A percentile compares a stretch with the other conserved stretches of the same genome.
Conservation (phyloP, 2,797 vertebrate species). For the Chelonia mydas region DNA sequence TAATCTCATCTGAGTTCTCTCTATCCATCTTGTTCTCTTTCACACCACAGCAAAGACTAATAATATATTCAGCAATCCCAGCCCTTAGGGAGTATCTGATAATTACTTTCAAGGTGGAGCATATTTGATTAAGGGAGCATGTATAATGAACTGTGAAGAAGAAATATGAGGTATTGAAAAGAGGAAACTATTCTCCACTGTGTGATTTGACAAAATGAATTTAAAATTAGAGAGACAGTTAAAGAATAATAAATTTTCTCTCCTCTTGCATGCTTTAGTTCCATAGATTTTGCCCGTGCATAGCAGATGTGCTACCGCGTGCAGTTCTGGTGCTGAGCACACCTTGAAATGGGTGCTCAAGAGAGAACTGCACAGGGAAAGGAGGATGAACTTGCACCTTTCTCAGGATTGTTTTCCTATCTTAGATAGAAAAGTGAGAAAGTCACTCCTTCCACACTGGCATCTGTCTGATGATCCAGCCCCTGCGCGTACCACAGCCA, state of each 20-base stretch:
- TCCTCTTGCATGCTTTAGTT: neutral
- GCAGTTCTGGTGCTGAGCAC: neutral
- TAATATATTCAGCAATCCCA: slow-evolving; percentile 70
- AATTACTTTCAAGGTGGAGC: slow-evolving; percentile 80
- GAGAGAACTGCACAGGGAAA: neutral
- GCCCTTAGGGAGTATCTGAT: slow-evolving; percentile 74
- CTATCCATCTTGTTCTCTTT: slow-evolving; percentile 29
- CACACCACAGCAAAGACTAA: neutral
- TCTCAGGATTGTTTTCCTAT: neutral
- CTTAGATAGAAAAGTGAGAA: neutral
- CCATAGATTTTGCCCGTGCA: slow-evolving; percentile 32
- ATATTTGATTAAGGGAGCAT: slow-evolving; percentile 77
- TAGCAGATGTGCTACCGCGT: neutral
- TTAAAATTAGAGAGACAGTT: slow-evolving; percentile 52
- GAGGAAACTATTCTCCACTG: slow-evolving; percentile 48
- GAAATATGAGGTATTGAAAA: slow-evolving; percentile 61
- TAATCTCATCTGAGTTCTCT: slow-evolving; percentile 40
- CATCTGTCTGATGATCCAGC: neutral
- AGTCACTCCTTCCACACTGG: neutral
- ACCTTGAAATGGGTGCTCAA: neutral
- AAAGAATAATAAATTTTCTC: slow-evolving; percentile 62
- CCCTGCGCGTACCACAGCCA: neutral
- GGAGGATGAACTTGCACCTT: neutral
- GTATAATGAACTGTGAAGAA: slow-evolving; percentile 77
- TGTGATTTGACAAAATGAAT: slow-evolving; percentile 67